Conservation (phyloP, 2,113 vertebrate genomes). For the Pimephales promelas region DNA sequence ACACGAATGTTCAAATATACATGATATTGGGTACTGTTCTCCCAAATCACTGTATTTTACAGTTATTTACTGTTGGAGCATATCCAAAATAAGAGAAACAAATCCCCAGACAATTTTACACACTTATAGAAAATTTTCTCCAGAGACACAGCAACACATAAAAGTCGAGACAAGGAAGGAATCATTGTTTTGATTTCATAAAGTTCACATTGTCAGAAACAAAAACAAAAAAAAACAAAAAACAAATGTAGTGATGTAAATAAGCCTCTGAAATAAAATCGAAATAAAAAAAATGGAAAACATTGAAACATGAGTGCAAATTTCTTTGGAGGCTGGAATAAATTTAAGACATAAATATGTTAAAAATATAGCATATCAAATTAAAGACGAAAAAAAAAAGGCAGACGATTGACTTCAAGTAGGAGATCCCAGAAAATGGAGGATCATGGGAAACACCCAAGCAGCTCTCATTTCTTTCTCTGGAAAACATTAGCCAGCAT, state of each 20-base stretch:
- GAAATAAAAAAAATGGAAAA: slow-evolving; percentile 65
- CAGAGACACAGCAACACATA: slow-evolving; percentile 87
- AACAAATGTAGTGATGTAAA: slow-evolving; percentile 54
- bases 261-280: slow-evolving; percentile 75
- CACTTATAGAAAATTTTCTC: slow-evolving; percentile 83
- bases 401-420: slow-evolving; percentile 96
- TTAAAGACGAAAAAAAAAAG: slow-evolving; percentile 78
- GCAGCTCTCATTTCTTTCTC: slow-evolving; percentile 85
- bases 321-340: slow-evolving; percentile 96
- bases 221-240: slow-evolving; percentile 49
- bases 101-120: slow-evolving; percentile 59
- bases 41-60: slow-evolving; percentile 91
- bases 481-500: slow-evolving; percentile 99
- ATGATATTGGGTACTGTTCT: slow-evolving; percentile 87
- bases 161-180: slow-evolving; percentile 77
- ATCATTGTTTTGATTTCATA: slow-evolving; percentile 76
- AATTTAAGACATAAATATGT: slow-evolving; percentile 84
- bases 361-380: slow-evolving; percentile 74
- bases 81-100: slow-evolving; percentile 73
- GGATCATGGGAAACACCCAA: slow-evolving; percentile 69
- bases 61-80: slow-evolving; percentile 85
- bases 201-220: slow-evolving; percentile 74
- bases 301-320: slow-evolving; percentile 85
- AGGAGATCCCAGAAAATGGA: slow-evolving; percentile 79
- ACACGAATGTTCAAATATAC: slow-evolving; percentile 96